These are phyloP conservation scores for Drosophila recens DNA, from an alignment of 2,888 invertebrate species.

Conservation along the genomic window DNA sequence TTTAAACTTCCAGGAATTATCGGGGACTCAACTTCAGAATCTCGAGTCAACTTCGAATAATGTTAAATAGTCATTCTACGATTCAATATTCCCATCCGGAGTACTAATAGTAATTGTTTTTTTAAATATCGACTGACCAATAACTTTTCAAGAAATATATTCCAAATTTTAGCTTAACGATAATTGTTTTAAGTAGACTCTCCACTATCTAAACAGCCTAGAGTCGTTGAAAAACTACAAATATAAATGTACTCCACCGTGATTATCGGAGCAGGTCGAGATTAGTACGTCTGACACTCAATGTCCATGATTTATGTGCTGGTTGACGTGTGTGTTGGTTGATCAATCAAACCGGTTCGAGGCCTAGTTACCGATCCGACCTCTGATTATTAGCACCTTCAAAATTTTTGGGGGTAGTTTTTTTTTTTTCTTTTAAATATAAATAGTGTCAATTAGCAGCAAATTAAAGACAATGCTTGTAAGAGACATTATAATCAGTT, in stretches of 20 bases:
- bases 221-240: neutral
- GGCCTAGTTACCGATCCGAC: slow-evolving; percentile 31
- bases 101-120: neutral
- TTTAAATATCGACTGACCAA: neutral
- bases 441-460: slow-evolving; percentile 43
- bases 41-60: neutral
- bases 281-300: slow-evolving; percentile 62
- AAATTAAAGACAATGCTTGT: slow-evolving; percentile 31
- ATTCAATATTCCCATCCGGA: too few species aligned
- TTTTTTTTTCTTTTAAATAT: neutral
- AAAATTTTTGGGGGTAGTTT: slow-evolving; percentile 8
- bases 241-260: slow-evolving; percentile 25
- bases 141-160: neutral
- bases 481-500: slow-evolving; percentile 39
- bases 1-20: neutral
- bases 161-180: neutral
- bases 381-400: slow-evolving; percentile 23
- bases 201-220: slow-evolving; percentile 1
- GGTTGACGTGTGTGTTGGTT: slow-evolving; percentile 29
- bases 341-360: slow-evolving; percentile 56
- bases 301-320: slow-evolving; percentile 61
- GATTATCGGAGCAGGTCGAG: slow-evolving; percentile 71
- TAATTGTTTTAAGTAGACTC: neutral
- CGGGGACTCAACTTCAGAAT: neutral
- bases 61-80: neutral